Evolutionary conservation across 2,888 invertebrate genomes (phyloP).

Genomic region (Allacma fusca): DNA sequence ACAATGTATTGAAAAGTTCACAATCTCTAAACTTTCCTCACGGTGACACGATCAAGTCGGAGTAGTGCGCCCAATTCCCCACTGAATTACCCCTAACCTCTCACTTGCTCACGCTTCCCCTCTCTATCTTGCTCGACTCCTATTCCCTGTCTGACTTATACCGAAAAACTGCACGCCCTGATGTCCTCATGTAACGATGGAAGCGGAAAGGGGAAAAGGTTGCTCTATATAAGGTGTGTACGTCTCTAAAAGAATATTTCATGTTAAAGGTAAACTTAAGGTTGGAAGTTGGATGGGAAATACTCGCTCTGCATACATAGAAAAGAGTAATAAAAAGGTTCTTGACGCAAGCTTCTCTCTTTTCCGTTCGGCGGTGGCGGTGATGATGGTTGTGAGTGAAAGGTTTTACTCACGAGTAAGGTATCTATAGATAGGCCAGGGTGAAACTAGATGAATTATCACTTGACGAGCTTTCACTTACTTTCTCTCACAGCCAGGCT

Average conservation of each 20-base stretch:
- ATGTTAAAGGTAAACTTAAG: too few species aligned
- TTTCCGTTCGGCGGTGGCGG: too few species aligned
- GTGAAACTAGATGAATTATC: conserved; percentile 44
- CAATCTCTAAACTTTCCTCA: conserved; percentile 38
- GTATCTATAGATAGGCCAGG: neutral
- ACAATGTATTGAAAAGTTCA: conserved; percentile 43
- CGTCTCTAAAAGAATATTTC: too few species aligned
- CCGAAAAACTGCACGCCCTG: too few species aligned
- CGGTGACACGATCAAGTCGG: conserved; percentile 35
- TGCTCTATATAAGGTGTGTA: neutral
- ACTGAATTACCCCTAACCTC: conserved; percentile 22
- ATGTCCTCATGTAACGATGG: too few species aligned
- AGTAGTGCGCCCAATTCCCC: conserved; percentile 31
- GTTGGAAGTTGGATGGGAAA: too few species aligned
- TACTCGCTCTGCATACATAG: too few species aligned
- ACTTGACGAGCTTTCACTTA: conserved; percentile 44
- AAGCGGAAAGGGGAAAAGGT: neutral
- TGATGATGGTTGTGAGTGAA: neutral
- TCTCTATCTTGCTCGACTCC: neutral
- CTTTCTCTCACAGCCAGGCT: conserved; percentile 31
- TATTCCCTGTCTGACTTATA: neutral
- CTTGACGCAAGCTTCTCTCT: too few species aligned
- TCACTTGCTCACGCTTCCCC: neutral
- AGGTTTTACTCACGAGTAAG: neutral
- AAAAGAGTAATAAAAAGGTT: too few species aligned